Evolutionary conservation across 1,140 invertebrate species (phyloP).

Genomic region (Zaprionus camerounensis): DNA sequence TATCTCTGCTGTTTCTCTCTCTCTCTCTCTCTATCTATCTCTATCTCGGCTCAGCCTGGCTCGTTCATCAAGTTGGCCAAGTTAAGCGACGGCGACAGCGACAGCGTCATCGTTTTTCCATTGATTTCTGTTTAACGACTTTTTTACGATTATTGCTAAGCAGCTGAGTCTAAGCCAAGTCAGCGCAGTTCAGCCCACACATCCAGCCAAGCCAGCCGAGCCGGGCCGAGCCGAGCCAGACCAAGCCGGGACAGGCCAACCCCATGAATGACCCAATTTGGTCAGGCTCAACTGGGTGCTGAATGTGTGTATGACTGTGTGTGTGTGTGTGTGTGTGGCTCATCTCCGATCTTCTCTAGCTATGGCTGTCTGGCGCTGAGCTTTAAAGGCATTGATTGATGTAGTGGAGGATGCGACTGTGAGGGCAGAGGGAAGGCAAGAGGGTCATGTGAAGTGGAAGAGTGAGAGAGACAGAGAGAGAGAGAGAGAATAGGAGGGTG

Average conservation of each 20-base stretch:
- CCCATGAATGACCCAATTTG: constrained; percentile 80
- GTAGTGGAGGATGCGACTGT: neutral
- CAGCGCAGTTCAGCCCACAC: constrained; percentile 54
- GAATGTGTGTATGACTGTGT: constrained; percentile 15
- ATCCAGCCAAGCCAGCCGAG: neutral
- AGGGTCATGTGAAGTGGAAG: too few relatives aligned
- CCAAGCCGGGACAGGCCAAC: constrained; percentile 46
- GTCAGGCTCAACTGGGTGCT: constrained; percentile 62
- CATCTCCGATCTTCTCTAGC: constrained; percentile 7
- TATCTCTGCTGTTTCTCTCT: constrained; percentile 24
- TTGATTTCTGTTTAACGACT: constrained; percentile 68
- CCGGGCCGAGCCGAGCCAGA: constrained; percentile 1
- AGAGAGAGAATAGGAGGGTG: too few relatives aligned
- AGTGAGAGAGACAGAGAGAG: too few relatives aligned
- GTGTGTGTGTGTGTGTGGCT: constrained; percentile 26
- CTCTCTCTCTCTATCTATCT: too few relatives aligned
- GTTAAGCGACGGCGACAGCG: constrained; percentile 34
- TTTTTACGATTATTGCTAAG: constrained; percentile 77
- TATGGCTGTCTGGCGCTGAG: constrained; percentile 4
- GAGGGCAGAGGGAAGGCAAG: neutral
- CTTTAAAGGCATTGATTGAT: constrained; percentile 49
- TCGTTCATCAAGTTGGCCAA: constrained; percentile 47
- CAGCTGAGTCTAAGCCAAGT: constrained; percentile 54
- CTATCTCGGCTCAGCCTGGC: constrained; percentile 24
- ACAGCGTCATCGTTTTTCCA: constrained; percentile 70